Evolutionary conservation across 2,797 vertebrate species (phyloP).

Genomic region (Acestrorhynchus altus): DNA sequence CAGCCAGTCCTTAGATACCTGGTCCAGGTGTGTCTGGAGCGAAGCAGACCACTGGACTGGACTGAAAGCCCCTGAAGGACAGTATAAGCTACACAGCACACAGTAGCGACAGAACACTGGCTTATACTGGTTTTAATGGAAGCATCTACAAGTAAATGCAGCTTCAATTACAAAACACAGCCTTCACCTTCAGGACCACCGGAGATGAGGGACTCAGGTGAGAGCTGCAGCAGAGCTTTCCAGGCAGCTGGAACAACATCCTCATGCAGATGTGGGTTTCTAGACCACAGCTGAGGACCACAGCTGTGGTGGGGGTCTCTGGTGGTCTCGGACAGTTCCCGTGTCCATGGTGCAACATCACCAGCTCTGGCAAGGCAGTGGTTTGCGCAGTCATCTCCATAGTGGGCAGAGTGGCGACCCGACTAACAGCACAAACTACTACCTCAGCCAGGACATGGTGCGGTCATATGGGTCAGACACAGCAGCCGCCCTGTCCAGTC

Average conservation of each 20-base stretch:
- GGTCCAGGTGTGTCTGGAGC: neutral
- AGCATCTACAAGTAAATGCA: neutral
- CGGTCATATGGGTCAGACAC: neutral
- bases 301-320: no score
- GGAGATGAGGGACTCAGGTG: no score
- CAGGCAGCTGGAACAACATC: no score
- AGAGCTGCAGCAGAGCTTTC: no score
- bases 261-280: no score
- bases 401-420: constrained; percentile 94
- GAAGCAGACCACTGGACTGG: neutral
- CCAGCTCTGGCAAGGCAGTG: constrained; percentile 99
- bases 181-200: neutral
- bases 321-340: no score
- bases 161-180: neutral
- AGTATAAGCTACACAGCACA: no score
- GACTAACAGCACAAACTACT: constrained; percentile 99
- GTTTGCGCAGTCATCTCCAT: constrained; percentile 99
- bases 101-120: neutral
- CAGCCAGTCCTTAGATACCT: neutral
- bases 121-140: neutral
- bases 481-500: no score
- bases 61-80: neutral
- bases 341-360: constrained; percentile 80
- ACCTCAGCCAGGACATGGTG: constrained; percentile 94
- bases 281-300: no score